Evolutionary conservation across 2,113 vertebrate genomes (phyloP), one percentile per base, ranked within the genome.

Genomic region (Strix aluco): DNA sequence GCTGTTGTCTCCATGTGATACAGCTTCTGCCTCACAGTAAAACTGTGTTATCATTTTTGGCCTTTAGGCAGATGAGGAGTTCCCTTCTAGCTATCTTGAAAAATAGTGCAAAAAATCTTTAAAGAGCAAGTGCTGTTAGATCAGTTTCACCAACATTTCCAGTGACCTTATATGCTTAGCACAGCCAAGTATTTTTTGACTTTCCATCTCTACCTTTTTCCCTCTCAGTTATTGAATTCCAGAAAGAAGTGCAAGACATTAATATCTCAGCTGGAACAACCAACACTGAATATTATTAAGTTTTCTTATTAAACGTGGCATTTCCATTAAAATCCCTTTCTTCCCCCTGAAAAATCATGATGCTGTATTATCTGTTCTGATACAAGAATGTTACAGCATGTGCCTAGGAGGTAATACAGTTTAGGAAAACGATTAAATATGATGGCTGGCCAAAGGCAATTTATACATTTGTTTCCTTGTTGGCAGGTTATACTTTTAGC

Each of bases 291-390:
- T 97, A 94, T 94, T 97, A 96, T 84, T 92, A 92, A 92, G 72
- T 46, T 96, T 96, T 97, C 95, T 96, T 98, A 98, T 98, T 96
- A 98, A 96, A 98, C 9, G 84, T 98, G 97, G 86, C 96, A 97
- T 97, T 98, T 98, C 97, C 96, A 98, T 98, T 98, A 98, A 92
- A 97, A 97, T 85, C 78, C 49, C n/a, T 92, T 97, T 95, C 83
- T 95, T 96, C 0, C 0, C 70, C 55, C 44, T 94, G 92, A 98
- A 97, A 97, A 97, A 77, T 72, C 58, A 10, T 44, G 82, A 95
- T 94, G 72, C 80, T 94, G 6, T 88, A 95, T 94, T 96, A 95
- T 91, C 92, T 97, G 32, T 88, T 96, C 91, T 92, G 77, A 86
- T 66, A 94, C 8, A 55, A 96, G 59, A 11, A 5, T 57, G 52